These are phyloP conservation scores for Helarctos malayanus DNA, from an alignment of 2,797 vertebrate species.

Conservation along the genomic window DNA sequence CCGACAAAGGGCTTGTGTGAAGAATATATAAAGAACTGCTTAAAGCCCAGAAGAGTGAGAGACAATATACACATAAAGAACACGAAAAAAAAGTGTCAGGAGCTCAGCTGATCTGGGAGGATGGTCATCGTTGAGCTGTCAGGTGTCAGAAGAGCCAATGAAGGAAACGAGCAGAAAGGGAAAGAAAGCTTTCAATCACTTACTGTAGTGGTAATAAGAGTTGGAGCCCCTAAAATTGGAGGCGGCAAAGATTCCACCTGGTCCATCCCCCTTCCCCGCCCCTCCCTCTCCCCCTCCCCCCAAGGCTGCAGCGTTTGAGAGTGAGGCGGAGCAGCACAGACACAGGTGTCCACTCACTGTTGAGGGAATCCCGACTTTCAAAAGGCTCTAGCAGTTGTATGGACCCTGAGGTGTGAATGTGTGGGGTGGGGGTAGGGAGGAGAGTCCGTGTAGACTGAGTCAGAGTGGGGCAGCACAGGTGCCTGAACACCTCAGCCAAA, in stretches of 20 bases:
- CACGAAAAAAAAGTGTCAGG: not conserved
- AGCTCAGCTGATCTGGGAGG: not conserved
- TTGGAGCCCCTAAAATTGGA: not conserved
- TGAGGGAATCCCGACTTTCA: not conserved
- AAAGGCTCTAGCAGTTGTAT: not conserved
- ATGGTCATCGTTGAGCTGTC: not conserved
- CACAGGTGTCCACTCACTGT: not conserved
- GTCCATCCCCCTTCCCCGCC: accelerated
- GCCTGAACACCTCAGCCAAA: not conserved
- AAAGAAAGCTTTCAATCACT: not conserved
- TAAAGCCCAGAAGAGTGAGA: not conserved
- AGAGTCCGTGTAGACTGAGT: not conserved
- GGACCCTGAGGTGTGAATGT: not conserved
- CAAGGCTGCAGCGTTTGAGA: too few relatives aligned
- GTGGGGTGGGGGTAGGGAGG: too few relatives aligned
- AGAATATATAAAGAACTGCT: not conserved
- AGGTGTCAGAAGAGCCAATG: not conserved
- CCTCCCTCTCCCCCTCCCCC: accelerated
- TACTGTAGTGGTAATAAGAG: not conserved
- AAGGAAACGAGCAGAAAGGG: not conserved
- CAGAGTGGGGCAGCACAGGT: not conserved
- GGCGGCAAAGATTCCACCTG: not conserved
- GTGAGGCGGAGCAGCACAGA: not conserved
- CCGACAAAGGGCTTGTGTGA: not conserved
- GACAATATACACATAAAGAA: not conserved